Base-by-base conservation (phyloP, 2,797 vertebrate genomes). In the Galaxias olidus region DNA sequence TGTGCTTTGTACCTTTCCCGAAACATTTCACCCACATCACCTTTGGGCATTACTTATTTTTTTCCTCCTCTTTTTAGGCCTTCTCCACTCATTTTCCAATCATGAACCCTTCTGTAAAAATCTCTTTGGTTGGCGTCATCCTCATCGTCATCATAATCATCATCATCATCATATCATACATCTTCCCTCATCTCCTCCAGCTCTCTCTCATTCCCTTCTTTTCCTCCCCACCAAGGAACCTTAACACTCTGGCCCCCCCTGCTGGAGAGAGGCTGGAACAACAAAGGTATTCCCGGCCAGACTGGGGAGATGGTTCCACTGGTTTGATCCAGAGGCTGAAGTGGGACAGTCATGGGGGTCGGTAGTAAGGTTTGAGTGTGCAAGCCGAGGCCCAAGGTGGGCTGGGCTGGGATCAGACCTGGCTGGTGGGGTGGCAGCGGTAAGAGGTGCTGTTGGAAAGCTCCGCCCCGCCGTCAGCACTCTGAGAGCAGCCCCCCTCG, bases 341-440 rank as follows among this genome's bases (percentile, higher is more conserved):
- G 88, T 78, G 77, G 83, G 81, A 88, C 86, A 90, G 88, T 88
- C 82, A 82, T 73, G 71, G 73, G 79, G 80, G 78, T 77, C 48
- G 68, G 74, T 78, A 71, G 63, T 84, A 59, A 72, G 83, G 72
- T 76, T 13, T 11, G 30, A 52, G 71, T 73, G 70, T 68, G 69
- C 66, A 59, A 63, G 61, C 6, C 11, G 46, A 9, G 47, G 55
- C 59, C 61, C 65, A 74, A 77, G 72, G 71, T 65, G 65, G 75
- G 63, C 68, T 63, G 49, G 19, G 72, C 73, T 43, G 68, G 47
- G 57, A 68, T 93, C 89, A 94, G 86, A 93, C 93, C 79, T 88
- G 89, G 81, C 90, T 92, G 71, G 90, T 82, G 0, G 91, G 84
- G 65, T 92, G 92, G 82, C 90, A 89, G 65, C 69, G 89, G 85